phyloP scores from a whole-genome alignment of 2,113 vertebrate species.

The Oplegnathus fasciatus region DNA sequence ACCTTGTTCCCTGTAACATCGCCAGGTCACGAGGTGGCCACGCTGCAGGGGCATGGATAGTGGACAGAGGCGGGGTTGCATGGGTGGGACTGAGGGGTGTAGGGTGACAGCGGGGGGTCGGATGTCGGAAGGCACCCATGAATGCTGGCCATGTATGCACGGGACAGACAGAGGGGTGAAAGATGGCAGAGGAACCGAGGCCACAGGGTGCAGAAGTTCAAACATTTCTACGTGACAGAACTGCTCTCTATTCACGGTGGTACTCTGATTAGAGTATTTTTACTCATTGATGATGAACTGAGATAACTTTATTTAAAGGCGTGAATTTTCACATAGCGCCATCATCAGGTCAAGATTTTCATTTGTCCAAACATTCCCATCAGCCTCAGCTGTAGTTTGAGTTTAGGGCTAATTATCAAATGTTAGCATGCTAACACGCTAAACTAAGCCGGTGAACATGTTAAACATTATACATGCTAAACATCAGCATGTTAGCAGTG shows the following conservation, averaged over 20 bases:
- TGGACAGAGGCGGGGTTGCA: neutral
- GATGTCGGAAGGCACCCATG: slow-evolving; percentile 27
- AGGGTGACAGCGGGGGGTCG: slow-evolving; percentile 20
- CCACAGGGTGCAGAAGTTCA: slow-evolving; percentile 9
- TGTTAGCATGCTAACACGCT: neutral
- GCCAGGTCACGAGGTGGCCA: neutral
- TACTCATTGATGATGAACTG: too few relatives aligned
- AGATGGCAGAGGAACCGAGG: neutral
- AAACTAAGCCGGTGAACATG: neutral
- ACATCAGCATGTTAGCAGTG: neutral
- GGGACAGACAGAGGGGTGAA: neutral
- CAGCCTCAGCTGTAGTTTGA: neutral
- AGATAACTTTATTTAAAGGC: too few relatives aligned
- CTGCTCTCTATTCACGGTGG: neutral
- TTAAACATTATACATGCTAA: too few relatives aligned
- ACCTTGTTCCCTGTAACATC: neutral
- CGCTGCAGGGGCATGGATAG: neutral
- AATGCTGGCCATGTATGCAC: slow-evolving; percentile 14
- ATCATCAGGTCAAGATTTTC: too few relatives aligned
- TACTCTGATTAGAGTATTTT: neutral
- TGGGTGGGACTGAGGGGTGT: slow-evolving; percentile 3
- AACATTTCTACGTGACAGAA: neutral
- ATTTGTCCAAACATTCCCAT: neutral
- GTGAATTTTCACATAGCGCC: neutral
- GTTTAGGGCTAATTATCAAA: neutral